phyloP scores from a whole-genome alignment of 2,888 invertebrate species.

The Stenichneumon culpator region DNA sequence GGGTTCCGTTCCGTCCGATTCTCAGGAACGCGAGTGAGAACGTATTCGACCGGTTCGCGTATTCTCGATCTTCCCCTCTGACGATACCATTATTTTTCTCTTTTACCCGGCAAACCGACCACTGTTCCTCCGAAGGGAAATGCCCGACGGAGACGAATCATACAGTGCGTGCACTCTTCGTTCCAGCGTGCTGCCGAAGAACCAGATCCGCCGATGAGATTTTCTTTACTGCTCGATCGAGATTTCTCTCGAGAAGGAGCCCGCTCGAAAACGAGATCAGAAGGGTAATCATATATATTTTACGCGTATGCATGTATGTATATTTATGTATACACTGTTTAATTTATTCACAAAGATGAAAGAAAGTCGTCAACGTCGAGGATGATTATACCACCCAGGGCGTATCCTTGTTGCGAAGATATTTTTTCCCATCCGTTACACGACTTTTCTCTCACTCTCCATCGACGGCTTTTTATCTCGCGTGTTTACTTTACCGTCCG shows the following conservation, averaged over 20 bases:
- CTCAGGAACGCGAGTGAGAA: slow-evolving; percentile 82
- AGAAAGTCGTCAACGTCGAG: background rate
- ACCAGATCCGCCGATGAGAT: slow-evolving; percentile 2
- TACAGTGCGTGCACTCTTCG: background rate
- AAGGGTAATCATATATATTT: slow-evolving; percentile 5
- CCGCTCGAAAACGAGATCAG: slow-evolving; percentile 15
- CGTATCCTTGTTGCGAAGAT: background rate
- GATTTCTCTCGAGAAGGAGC: slow-evolving; percentile 8
- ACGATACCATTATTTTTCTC: slow-evolving; percentile 1
- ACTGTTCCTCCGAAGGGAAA: slow-evolving; percentile 1
- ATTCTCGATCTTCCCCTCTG: slow-evolving; percentile 33
- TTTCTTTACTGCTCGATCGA: background rate
- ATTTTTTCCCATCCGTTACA: background rate
- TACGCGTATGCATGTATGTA: too few relatives aligned
- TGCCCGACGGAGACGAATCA: background rate
- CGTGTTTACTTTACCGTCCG: background rate
- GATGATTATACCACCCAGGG: background rate
- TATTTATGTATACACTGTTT: background rate
- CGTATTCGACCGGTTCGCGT: slow-evolving; percentile 71
- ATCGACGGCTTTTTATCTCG: slow-evolving; percentile 15
- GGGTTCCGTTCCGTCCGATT: slow-evolving; percentile 82
- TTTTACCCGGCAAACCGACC: background rate
- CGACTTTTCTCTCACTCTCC: slow-evolving; percentile 27
- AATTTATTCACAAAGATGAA: background rate
- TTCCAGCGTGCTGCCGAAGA: background rate